Evolutionary conservation across 1,140 invertebrate genomes (phyloP).

Genomic region (Apocrypta bakeri): DNA sequence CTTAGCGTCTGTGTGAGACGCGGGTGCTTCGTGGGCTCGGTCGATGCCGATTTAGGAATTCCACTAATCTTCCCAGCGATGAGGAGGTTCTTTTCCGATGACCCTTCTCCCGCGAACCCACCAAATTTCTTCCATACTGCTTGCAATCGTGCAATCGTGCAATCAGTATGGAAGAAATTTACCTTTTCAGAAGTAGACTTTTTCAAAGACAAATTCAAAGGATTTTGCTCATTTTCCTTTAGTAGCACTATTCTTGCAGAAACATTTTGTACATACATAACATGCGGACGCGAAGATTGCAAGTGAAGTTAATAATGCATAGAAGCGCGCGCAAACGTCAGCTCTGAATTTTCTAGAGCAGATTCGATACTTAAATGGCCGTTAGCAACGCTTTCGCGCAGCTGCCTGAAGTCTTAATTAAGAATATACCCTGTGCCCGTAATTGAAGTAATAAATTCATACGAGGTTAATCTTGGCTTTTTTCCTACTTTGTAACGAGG

Average conservation of each 20-base stretch:
- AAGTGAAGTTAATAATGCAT: not conserved
- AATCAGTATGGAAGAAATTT: no score
- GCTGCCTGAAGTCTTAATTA: not conserved
- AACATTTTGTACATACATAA: no score
- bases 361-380: not conserved
- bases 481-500: not conserved
- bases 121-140: no score
- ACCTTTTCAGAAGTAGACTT: no score
- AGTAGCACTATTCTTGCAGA: no score
- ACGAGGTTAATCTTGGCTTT: not conserved
- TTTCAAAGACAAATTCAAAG: no score
- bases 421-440: not conserved
- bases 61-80: conserved; percentile 30
- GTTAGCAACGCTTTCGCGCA: not conserved
- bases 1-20: conserved; percentile 45
- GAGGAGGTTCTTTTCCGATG: not conserved
- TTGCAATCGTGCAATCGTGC: no score
- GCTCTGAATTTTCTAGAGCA: not conserved
- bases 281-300: not conserved
- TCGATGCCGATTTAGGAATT: conserved; percentile 35
- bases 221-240: no score
- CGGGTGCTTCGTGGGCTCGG: not conserved
- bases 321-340: not conserved
- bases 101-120: no score
- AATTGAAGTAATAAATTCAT: conserved; percentile 20